Percentiles rank a stretch among this genome's conserved stretches.
Conservation (phyloP, 2,797 vertebrate genomes). For the Forpus xanthops region DNA sequence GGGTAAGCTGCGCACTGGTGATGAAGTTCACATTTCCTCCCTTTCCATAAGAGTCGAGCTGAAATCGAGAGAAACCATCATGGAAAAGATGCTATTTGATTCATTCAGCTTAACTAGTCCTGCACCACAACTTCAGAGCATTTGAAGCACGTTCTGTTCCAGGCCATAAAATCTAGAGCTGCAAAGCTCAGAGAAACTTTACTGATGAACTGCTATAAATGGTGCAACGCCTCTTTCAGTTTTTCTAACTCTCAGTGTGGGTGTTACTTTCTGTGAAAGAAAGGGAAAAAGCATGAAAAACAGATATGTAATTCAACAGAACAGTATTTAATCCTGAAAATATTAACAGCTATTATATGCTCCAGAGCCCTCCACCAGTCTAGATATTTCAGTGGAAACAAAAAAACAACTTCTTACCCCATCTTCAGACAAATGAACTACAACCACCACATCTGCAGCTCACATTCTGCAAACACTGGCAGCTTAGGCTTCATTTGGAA, state of each 20-base stretch:
- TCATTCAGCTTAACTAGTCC: background rate
- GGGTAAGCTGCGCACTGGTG: background rate
- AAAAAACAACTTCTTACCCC: background rate
- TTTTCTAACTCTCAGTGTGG: slow-evolving; percentile 27
- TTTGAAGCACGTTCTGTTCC: background rate
- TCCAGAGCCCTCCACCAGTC: background rate
- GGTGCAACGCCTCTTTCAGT: slow-evolving; percentile 24
- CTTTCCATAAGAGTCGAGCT: background rate
- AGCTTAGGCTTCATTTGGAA: background rate
- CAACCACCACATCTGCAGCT: background rate
- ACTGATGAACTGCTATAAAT: slow-evolving; percentile 39
- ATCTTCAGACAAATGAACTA: background rate
- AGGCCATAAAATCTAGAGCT: background rate
- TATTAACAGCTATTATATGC: background rate
- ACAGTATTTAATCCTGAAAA: background rate
- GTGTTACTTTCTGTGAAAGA: slow-evolving; percentile 37
- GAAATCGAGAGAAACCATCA: background rate
- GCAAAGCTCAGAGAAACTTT: slow-evolving; percentile 22
- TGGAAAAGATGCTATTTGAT: background rate
- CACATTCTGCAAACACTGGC: background rate
- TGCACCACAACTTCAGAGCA: background rate
- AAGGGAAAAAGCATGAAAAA: slow-evolving; percentile 1
- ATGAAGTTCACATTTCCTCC: background rate
- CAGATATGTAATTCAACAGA: slow-evolving; percentile 8
- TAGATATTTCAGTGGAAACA: background rate